These are phyloP conservation scores for Cyaniris semiargus DNA, from an alignment of 2,888 invertebrate species.

Conservation along the genomic window DNA sequence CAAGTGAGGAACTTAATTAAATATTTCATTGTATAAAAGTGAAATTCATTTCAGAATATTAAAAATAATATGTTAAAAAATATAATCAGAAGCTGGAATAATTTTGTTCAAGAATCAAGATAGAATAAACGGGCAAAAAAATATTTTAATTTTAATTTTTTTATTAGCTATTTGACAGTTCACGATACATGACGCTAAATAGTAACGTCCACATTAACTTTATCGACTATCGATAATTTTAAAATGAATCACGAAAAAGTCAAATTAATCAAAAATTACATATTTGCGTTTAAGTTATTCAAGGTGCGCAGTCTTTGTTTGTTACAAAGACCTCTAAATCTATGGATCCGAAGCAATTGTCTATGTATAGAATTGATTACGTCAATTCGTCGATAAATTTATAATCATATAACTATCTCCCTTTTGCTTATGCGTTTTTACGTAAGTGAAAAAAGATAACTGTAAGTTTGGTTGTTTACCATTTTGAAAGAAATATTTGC, in stretches of 20 bases:
- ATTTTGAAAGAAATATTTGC: too few relatives aligned
- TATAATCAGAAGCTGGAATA: neutral
- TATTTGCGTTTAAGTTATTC: too few relatives aligned
- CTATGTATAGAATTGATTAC: too few relatives aligned
- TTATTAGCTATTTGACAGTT: neutral
- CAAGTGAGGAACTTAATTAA: slow-evolving; percentile 37
- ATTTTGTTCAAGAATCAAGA: neutral
- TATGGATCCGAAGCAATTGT: too few relatives aligned
- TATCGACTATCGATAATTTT: slow-evolving; percentile 38
- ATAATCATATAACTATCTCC: too few relatives aligned
- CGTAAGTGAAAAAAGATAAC: too few relatives aligned
- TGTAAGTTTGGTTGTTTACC: too few relatives aligned
- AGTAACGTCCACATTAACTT: slow-evolving; percentile 28
- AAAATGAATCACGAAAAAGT: neutral
- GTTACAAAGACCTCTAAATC: too few relatives aligned
- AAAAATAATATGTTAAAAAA: slow-evolving; percentile 6
- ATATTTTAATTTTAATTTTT: neutral
- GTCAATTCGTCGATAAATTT: too few relatives aligned
- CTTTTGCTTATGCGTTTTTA: too few relatives aligned
- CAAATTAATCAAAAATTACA: neutral
- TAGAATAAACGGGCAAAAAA: neutral
- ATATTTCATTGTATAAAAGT: slow-evolving; percentile 10
- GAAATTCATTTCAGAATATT: slow-evolving; percentile 23
- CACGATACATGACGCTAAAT: slow-evolving; percentile 50
- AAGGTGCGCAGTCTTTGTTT: too few relatives aligned